Evolutionary conservation across 2,797 vertebrate species (phyloP).

Genomic region (Fringilla coelebs): DNA sequence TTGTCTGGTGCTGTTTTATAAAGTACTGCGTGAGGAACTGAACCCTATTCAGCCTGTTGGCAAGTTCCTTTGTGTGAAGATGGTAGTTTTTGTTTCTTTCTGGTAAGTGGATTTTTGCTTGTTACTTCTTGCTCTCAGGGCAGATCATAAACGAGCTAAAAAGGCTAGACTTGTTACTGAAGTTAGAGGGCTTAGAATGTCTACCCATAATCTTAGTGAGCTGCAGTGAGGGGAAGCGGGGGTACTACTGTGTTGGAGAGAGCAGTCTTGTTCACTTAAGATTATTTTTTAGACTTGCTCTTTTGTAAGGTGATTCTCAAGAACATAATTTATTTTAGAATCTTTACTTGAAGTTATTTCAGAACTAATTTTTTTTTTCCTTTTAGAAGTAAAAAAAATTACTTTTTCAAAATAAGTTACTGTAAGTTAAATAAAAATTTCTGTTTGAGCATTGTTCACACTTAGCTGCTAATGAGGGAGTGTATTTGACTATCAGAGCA

Average conservation of each 20-base stretch:
- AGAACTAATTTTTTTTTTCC: not conserved
- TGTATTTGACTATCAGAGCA: not conserved
- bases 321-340: not conserved
- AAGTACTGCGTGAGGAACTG: conserved; percentile 90
- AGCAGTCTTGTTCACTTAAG: not conserved
- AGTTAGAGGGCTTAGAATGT: not conserved
- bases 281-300: not conserved
- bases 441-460: not conserved
- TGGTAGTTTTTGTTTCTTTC: conserved; percentile 98
- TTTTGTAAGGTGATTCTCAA: not conserved
- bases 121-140: not conserved
- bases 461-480: not conserved
- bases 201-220: not conserved
- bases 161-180: not conserved
- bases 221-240: not conserved
- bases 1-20: conserved; percentile 96
- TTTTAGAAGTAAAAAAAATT: not conserved
- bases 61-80: conserved; percentile 97
- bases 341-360: not conserved
- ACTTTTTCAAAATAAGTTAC: not conserved
- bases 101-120: conserved; percentile 79
- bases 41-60: conserved; percentile 93
- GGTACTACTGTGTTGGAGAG: not conserved
- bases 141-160: not conserved
- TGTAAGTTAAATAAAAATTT: not conserved